phyloP scores from a whole-genome alignment of 2,888 invertebrate species.

The Pachydiplax longipennis region DNA sequence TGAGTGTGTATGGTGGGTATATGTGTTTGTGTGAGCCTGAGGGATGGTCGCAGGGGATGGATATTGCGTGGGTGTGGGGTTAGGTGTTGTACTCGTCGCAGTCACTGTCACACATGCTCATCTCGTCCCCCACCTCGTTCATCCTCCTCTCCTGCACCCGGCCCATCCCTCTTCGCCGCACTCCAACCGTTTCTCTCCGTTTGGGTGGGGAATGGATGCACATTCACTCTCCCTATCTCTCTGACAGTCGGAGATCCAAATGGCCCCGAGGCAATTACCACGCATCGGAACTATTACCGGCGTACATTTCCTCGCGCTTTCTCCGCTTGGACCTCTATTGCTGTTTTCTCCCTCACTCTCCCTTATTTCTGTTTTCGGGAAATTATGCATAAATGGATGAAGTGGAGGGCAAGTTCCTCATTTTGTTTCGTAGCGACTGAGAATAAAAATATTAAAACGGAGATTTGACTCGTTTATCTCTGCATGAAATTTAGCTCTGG shows the following conservation, averaged over 20 bases:
- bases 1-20: background rate
- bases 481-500: background rate
- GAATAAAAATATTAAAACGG: background rate
- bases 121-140: background rate
- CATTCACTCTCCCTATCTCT: background rate
- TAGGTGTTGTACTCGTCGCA: conserved; percentile 29
- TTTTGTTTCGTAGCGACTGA: background rate
- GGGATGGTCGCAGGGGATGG: background rate
- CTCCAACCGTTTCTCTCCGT: conserved; percentile 1
- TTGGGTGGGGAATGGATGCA: background rate
- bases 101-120: conserved; percentile 37
- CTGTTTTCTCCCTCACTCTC: background rate
- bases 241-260: background rate
- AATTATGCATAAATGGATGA: background rate
- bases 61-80: background rate
- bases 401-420: background rate
- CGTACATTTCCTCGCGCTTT: background rate
- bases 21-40: background rate
- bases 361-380: background rate
- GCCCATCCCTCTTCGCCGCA: background rate
- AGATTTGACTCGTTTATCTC: background rate
- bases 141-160: background rate
- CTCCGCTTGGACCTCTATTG: background rate
- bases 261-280: conserved; percentile 13
- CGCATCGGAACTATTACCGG: conserved; percentile 15